Evolutionary conservation across 2,797 vertebrate species (phyloP).

Genomic region (Acomys russatus): DNA sequence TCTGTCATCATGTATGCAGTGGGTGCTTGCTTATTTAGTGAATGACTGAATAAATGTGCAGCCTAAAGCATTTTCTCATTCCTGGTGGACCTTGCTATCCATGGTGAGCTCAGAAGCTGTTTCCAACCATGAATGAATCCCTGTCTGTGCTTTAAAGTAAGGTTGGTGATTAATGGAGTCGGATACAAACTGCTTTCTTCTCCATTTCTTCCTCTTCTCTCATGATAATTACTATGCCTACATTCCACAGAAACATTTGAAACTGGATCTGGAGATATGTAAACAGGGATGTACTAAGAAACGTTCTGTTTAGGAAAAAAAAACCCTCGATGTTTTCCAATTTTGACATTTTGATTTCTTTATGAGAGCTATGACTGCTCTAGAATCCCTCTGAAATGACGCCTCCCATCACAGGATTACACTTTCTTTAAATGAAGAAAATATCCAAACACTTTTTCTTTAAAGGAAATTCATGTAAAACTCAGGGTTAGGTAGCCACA

Average conservation of each 20-base stretch:
- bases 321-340: neutral
- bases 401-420: neutral
- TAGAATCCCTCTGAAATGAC: neutral
- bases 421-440: neutral
- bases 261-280: neutral
- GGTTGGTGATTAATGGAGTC: neutral
- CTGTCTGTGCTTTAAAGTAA: neutral
- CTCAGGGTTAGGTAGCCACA: neutral
- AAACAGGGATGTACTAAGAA: neutral
- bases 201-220: neutral
- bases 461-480: neutral
- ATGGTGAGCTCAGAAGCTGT: neutral
- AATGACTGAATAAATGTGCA: neutral
- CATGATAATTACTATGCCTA: neutral
- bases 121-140: neutral
- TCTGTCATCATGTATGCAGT: conserved; percentile 3
- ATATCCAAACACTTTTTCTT: neutral
- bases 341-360: neutral
- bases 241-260: neutral
- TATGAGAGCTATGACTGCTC: neutral
- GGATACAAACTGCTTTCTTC: neutral
- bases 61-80: neutral
- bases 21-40: neutral
- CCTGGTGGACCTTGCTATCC: neutral
- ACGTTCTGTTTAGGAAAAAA: neutral